Conservation (phyloP, 1,140 invertebrate species). For the Habropoda laboriosa region DNA sequence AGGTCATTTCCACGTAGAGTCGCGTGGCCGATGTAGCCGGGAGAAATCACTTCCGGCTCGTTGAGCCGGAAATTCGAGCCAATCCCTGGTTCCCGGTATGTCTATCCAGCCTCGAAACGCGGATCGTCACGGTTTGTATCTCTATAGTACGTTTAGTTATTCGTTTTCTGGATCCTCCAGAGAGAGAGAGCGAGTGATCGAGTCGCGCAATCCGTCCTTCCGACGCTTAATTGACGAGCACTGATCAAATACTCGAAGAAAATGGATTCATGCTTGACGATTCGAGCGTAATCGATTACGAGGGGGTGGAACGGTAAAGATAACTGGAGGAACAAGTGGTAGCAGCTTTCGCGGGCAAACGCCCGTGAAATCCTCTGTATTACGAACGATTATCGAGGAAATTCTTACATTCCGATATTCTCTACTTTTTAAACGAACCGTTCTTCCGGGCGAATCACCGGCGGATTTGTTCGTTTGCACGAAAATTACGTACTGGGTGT, state of each 20-base stretch:
- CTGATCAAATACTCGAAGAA: constrained; percentile 18
- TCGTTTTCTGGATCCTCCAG: constrained; percentile 37
- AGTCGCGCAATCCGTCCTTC: no score
- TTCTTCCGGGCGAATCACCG: background rate
- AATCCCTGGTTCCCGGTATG: constrained; percentile 56
- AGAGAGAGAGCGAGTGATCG: constrained; percentile 42
- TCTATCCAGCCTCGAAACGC: constrained; percentile 43
- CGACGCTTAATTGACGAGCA: background rate
- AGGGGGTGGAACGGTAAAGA: background rate
- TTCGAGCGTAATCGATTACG: constrained; percentile 23
- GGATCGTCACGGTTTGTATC: constrained; percentile 30
- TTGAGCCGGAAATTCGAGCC: constrained; percentile 69
- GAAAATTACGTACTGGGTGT: background rate
- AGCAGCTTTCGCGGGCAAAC: background rate
- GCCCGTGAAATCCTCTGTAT: constrained; percentile 16
- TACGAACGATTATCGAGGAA: background rate
- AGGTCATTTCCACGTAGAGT: constrained; percentile 68
- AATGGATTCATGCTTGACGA: constrained; percentile 22
- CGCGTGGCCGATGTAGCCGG: constrained; percentile 55
- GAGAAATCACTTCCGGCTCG: constrained; percentile 70
- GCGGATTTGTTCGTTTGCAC: background rate
- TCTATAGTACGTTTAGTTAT: constrained; percentile 42
- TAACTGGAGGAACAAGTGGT: background rate
- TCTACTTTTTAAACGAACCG: background rate
- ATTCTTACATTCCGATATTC: background rate